phyloP scores from a whole-genome alignment of 2,888 invertebrate species.

The Caenorhabditis doughertyi region DNA sequence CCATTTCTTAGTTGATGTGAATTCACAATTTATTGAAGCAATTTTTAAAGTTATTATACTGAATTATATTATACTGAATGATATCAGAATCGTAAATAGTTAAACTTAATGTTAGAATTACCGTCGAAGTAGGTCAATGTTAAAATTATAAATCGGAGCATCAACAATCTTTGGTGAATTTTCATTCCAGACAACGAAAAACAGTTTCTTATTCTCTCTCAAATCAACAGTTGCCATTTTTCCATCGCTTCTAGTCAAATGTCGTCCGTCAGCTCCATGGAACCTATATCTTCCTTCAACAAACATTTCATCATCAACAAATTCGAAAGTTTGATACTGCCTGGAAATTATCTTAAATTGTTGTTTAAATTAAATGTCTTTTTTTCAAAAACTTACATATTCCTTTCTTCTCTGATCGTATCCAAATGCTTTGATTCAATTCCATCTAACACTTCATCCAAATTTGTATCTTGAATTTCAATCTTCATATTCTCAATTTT shows the following conservation, averaged over 20 bases:
- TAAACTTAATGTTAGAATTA: not conserved
- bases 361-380: not conserved
- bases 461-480: not conserved
- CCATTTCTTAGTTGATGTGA: too few relatives aligned
- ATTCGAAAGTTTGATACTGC: not conserved
- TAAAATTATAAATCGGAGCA: not conserved
- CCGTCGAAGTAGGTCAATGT: not conserved
- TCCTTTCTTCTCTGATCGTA: not conserved
- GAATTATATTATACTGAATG: too few relatives aligned
- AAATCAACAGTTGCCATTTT: conserved; percentile 2
- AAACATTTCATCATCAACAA: not conserved
- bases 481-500: conserved; percentile 2
- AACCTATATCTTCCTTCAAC: not conserved
- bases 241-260: conserved; percentile 3
- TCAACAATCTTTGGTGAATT: too few relatives aligned
- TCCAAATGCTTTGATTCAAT: not conserved
- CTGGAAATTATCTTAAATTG: not conserved
- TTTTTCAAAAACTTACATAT: conserved; percentile 8
- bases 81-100: too few relatives aligned
- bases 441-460: not conserved
- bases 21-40: too few relatives aligned
- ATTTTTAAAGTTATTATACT: too few relatives aligned
- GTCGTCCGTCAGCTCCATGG: not conserved
- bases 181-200: conserved; percentile 6
- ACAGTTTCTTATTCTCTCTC: not conserved